Evolutionary conservation across 2,113 vertebrate species (phyloP), one percentile per base, ranked within the genome.

Genomic region (Smithornis capensis): DNA sequence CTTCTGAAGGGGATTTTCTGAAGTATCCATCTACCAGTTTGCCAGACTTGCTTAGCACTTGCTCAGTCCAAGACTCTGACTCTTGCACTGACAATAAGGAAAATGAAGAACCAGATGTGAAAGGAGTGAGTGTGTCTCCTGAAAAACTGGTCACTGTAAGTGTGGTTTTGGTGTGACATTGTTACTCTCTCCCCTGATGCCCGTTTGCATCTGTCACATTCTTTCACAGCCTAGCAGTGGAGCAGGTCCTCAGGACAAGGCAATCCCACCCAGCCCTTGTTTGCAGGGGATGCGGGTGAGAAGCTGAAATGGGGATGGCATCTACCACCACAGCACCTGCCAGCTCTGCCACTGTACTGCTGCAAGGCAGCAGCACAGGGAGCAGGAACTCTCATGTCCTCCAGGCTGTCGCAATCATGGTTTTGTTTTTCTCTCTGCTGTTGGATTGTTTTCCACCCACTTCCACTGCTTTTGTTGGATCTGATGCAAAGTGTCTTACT

Each of bases 21-120:
- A 98, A 97, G 86, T 98, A 98, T 67, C 98, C 99, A 6, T 99
- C 98, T 56, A 98, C 98, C 96, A 99, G 99, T 96, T 97, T 99
- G 85, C 99, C 99, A 23, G 99, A 99, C 95, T 97, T 99, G 81
- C 97, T 99, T 93, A 99, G 98, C 96, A 98, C 98, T 76, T 99
- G 97, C 88, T 98, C 98, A 35, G 96, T 97, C 56, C 98, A 98
- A 92, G 97, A 98, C 53, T 86, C 96, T 37, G 94, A 96, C 37
- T 97, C 97, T 69, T 98, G 97, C 97, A 97, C 94, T 15, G 98
- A 98, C 86, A 98, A 98, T 73, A 98, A 98, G 76, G 98, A 98
- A 95, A 98, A 98, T 1, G 97, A 98, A 97, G 97, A 98, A 50
- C 97, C 98, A 12, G 98, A 98, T 56, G 94, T 93, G 71, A 97